These are phyloP conservation scores for Pocillopora meandrina DNA, from an alignment of 92 coral and sea anemone genomes.

Conservation along the genomic window DNA sequence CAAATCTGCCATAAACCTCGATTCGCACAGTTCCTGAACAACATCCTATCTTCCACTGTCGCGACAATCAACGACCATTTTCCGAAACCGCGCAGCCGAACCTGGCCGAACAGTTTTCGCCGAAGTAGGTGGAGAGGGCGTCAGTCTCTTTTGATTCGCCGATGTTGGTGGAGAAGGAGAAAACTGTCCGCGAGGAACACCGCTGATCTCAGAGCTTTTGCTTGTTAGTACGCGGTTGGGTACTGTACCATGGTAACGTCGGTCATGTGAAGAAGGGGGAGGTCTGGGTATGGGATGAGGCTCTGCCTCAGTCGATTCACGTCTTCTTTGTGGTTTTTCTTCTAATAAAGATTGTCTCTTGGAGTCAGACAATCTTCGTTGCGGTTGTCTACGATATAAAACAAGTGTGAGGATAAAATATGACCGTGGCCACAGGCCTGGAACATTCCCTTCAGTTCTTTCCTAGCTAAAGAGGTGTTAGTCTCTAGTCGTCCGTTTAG, in stretches of 20 bases:
- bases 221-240: slow-evolving; percentile 37
- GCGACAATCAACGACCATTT: slow-evolving; percentile 78
- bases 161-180: slow-evolving; percentile 73
- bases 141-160: slow-evolving; percentile 38
- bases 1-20: no score
- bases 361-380: slow-evolving; percentile 19
- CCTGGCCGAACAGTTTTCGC: slow-evolving; percentile 77
- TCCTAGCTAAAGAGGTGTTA: no score
- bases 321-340: slow-evolving; percentile 28
- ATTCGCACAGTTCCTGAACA: no score
- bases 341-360: slow-evolving; percentile 54
- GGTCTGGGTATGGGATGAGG: slow-evolving; percentile 59
- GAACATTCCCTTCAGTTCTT: no score
- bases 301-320: slow-evolving; percentile 17
- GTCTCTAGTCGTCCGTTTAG: no score
- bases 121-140: slow-evolving; percentile 94
- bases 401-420: background rate
- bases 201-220: slow-evolving; percentile 2
- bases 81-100: slow-evolving; percentile 85
- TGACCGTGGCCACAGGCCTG: no score
- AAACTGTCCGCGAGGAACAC: slow-evolving; percentile 37
- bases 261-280: slow-evolving; percentile 61
- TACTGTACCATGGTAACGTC: slow-evolving; percentile 31
- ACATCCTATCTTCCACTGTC: slow-evolving; percentile 31
- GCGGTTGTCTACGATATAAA: slow-evolving; percentile 21